Evolutionary conservation across 2,797 vertebrate genomes (phyloP), one percentile per base, ranked within the genome.

Genomic region (Rhabdophis nuchalis): DNA sequence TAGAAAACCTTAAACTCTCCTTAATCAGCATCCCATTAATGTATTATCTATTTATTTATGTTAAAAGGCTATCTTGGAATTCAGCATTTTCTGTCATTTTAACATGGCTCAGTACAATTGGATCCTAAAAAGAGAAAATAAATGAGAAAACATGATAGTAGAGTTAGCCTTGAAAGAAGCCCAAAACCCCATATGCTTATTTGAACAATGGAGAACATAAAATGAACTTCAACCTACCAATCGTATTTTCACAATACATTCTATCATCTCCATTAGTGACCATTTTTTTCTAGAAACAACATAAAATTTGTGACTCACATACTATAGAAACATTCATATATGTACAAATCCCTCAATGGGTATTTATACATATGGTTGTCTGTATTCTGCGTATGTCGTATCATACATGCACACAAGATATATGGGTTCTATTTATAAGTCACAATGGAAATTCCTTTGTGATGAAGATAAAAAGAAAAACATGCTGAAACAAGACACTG

Each of bases 391-490:
- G 68, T 56, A 11, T 89, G 12, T 64, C 20, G 32, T 61, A 97
- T 95, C 94, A 96, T 96, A 97, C 96, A 97, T 96, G 96, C 97
- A 97, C 97, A 97, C 96, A 96, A 96, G 97, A 96, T 97, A 96
- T 97, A 96, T 96, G 97, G 96, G 56, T 96, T 97, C 95, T 98
- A 97, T 97, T 96, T 97, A 97, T 96, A 98, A 98, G 97, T 97
- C 97, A 98, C 97, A 98, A 97, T 97, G 97, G 97, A 97, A 98
- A 97, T 97, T 98, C 96, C 96, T 98, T 97, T 96, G 97, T 96
- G 41, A 82, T 46, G 97, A 97, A 97, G 97, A 97, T 97, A 95
- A 91, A 95, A 96, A 95, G 88, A 95, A 96, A 95, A 87, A 95
- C 95, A 93, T 97, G 97, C 97, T 97, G 97, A 97, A 97, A 97